Conservation (phyloP, 2,888 invertebrate genomes). For the Nemurella pictetii region DNA sequence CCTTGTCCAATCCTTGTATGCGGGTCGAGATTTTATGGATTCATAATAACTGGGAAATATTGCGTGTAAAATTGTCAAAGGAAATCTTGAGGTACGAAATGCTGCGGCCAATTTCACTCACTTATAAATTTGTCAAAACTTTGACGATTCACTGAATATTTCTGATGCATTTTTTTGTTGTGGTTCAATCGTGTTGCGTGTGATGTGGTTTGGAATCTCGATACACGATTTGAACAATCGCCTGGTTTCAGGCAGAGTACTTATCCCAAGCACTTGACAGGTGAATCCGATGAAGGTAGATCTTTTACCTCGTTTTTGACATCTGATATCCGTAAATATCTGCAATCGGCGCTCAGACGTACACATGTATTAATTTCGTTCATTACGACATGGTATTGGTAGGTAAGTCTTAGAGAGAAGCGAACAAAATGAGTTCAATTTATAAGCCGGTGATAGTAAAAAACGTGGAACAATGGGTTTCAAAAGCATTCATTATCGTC, state of each 20-base stretch:
- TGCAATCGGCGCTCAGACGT: neutral
- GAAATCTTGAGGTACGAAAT: neutral
- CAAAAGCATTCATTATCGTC: neutral
- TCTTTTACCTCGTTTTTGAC: neutral
- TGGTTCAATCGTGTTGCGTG: too few species aligned
- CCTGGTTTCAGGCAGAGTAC: too few species aligned
- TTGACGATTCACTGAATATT: too few species aligned
- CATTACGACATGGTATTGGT: neutral
- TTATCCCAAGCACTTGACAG: neutral
- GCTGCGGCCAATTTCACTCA: neutral
- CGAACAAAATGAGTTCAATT: neutral
- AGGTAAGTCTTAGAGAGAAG: neutral
- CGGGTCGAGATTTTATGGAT: too few species aligned
- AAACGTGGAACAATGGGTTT: neutral
- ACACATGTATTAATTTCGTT: neutral
- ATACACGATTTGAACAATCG: neutral
- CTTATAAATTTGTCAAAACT: neutral
- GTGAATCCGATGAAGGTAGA: neutral
- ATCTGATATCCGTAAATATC: neutral
- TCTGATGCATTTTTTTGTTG: too few species aligned
- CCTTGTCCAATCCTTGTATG: too few species aligned
- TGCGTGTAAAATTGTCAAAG: neutral
- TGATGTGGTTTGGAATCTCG: too few species aligned
- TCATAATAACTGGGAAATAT: neutral
- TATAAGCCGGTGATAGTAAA: neutral